phyloP scores from a whole-genome alignment of 2,888 invertebrate species.

The Microplitis deprimator region DNA sequence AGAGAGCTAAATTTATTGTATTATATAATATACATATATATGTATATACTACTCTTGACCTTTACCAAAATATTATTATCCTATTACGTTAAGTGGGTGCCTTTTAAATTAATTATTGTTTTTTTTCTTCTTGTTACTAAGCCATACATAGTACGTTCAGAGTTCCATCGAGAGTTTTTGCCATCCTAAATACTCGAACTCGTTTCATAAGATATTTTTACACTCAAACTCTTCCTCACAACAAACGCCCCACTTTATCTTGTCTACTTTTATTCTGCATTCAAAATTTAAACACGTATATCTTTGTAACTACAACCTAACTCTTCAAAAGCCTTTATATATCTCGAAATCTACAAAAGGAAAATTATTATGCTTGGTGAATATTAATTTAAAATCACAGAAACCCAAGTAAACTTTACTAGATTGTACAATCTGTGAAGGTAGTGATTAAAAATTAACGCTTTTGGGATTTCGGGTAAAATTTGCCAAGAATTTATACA shows the following conservation, averaged over 20 bases:
- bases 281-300: slow-evolving; percentile 19
- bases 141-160: neutral
- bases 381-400: slow-evolving; percentile 7
- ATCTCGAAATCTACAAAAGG: neutral
- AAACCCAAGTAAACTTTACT: slow-evolving; percentile 13
- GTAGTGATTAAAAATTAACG: slow-evolving; percentile 9
- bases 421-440: slow-evolving; percentile 4
- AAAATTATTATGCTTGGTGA: slow-evolving; percentile 7
- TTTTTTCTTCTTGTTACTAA: neutral
- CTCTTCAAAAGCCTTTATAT: slow-evolving; percentile 8
- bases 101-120: slow-evolving; percentile 1
- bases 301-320: neutral
- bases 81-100: slow-evolving; percentile 16
- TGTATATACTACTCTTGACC: slow-evolving; percentile 3
- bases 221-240: slow-evolving; percentile 14
- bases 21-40: neutral
- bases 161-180: slow-evolving; percentile 7
- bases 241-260: slow-evolving; percentile 12
- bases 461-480: neutral
- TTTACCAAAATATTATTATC: slow-evolving; percentile 25
- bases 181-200: slow-evolving; percentile 36
- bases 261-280: slow-evolving; percentile 22
- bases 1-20: neutral
- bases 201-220: slow-evolving; percentile 36
- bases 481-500: slow-evolving; percentile 5